phyloP scores from a whole-genome alignment of 92 coral and sea anemone species.

The Desmophyllum pertusum region DNA sequence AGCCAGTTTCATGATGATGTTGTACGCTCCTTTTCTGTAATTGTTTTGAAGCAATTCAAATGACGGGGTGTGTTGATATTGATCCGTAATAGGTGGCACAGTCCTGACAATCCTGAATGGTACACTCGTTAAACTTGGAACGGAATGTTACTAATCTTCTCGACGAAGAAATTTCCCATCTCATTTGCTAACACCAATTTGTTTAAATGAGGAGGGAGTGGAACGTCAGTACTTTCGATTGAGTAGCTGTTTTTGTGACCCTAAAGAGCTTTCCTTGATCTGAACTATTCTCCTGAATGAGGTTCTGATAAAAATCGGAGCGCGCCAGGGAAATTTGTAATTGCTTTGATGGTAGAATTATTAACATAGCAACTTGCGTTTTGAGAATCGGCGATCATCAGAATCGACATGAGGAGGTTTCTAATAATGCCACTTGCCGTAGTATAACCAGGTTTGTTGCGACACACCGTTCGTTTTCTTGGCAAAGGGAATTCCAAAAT shows the following conservation, averaged over 20 bases:
- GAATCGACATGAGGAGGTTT: conserved; percentile 49
- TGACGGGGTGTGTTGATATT: no score
- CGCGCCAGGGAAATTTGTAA: conserved; percentile 44
- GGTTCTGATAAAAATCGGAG: background rate
- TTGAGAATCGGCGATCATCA: conserved; percentile 39
- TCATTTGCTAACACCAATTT: conserved; percentile 5
- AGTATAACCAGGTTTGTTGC: conserved; percentile 55
- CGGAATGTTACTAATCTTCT: conserved; percentile 7
- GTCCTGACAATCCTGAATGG: no score
- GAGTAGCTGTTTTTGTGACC: conserved; percentile 14
- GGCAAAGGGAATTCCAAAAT: conserved; percentile 45
- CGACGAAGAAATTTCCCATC: conserved; percentile 17
- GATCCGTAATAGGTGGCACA: no score
- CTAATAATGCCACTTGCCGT: conserved; percentile 60
- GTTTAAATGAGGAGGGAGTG: background rate
- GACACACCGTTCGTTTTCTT: conserved; percentile 48
- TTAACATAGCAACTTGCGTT: conserved; percentile 48
- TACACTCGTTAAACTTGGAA: no score
- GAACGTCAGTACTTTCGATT: conserved; percentile 1
- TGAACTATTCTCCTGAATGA: conserved; percentile 16
- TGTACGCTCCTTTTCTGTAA: no score
- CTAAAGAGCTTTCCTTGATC: conserved; percentile 1
- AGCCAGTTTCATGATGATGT: no score
- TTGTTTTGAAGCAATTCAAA: no score
- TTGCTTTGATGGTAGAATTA: conserved; percentile 38